Evolutionary conservation across 2,113 vertebrate species (phyloP), one percentile per base, ranked within the genome.

Genomic region (Phainopepla nitens): DNA sequence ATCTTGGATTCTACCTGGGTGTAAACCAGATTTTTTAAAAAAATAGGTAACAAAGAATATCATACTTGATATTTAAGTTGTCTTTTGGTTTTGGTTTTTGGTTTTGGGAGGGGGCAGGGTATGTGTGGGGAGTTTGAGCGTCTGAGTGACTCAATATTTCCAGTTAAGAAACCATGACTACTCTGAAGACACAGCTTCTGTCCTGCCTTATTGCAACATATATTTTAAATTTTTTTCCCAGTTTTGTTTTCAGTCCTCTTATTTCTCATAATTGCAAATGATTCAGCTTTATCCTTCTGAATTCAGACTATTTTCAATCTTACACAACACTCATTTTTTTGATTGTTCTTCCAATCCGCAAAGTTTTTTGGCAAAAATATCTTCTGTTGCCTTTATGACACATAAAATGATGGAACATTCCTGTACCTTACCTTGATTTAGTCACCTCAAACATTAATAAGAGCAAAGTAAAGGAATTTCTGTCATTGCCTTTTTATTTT

Each of bases 121-220:
- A 8, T 39, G 11, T 11, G 9, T 1, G 5, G 0, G 3, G 35
- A n/a, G 24, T 39, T 6, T 69, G 44, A 50, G 10, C 15, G 62
- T 58, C 25, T 51, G 27, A 49, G 22, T 57, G 13, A 75, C 16
- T 61, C 17, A 44, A 1, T 49, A 57, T 66, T 85, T 82, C 13
- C 22, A 65, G 31, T 70, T 44, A 81, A 35, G 35, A 82, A 86
- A 31, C 3, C 24, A 35, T 15, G 17, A 73, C 17, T 68, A 11
- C 22, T 28, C 36, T 78, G 51, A 70, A 84, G 41, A 56, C 8
- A 69, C 9, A 61, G 7, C 3, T 82, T 61, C 41, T 35, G 7
- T 36, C 25, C 76, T 85, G 28, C 22, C 25, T 76, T 71, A 42
- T 19, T 79, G 33, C 28, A 68, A 27, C 8, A 50, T 4, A 5